Evolutionary conservation across 2,888 invertebrate genomes (phyloP), one percentile per base, ranked within the genome.

Genomic region (Heliconius sara): DNA sequence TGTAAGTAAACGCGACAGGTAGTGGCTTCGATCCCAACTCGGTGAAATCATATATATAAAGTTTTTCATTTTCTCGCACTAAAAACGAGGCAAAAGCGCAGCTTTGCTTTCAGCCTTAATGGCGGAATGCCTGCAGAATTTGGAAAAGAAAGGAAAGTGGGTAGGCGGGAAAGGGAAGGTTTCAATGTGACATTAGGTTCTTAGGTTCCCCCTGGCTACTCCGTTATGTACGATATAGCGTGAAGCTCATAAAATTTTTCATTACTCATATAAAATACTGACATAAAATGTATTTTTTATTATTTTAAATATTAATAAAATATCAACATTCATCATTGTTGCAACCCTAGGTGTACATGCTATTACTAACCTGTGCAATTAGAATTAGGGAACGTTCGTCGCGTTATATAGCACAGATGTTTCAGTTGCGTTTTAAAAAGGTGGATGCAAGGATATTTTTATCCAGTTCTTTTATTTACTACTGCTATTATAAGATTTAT

Each of bases 341-440:
- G 57, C 73, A 73, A 34, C 73, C 73, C 73, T 73, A 16, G 22
- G 4, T 57, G n/a, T 60, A 34, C 57, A 16, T 57, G n/a, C n/a
- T 60, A 60, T 57, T 73, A 57, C 72, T 73, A 60, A 60, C 73
- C 60, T 57, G 34, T 73, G 57, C 60, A 73, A 73, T 73, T 60
- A 34, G 34, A 34, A 60, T 60, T 34, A 16, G 57, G 57, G 57
- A 34, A 73, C 60, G 68, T n/a, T 73, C n/a, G 72, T 72, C 30
- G 25, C 43, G 25, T 43, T 70, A n/a, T 39, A n/a, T n/a, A 43
- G 70, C 25, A 25, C 70, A 70, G 43, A 60, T 60, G 60, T 60
- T 60, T 60, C n/a, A n/a, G 10, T n/a, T 60, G 60, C 60, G n/a
- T n/a, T 60, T 3, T n/a, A n/a, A 22, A 60, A 60, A 19, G 4